These are phyloP conservation scores for Calyptommatus sinebrachiatus DNA, from an alignment of 2,113 vertebrate genomes.

Conservation along the genomic window DNA sequence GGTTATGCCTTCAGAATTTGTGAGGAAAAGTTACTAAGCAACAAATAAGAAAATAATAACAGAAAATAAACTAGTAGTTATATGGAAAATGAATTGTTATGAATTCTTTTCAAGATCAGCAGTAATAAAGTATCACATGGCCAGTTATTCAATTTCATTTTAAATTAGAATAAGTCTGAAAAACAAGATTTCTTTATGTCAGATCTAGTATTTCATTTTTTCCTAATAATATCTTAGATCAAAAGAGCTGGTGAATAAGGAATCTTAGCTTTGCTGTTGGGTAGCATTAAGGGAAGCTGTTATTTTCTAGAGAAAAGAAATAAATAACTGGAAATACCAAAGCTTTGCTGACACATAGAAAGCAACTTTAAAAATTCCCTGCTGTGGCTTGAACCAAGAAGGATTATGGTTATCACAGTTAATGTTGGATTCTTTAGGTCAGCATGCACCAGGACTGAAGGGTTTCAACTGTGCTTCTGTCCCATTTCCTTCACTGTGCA, in stretches of 20 bases:
- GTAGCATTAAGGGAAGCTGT: not conserved
- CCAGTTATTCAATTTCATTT: constrained; percentile 4
- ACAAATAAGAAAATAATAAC: not conserved
- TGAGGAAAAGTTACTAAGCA: not conserved
- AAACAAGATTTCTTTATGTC: not conserved
- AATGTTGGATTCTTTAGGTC: too few relatives aligned
- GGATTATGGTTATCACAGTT: too few relatives aligned
- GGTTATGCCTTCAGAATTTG: not conserved
- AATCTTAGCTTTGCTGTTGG: not conserved
- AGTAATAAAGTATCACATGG: not conserved
- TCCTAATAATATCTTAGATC: not conserved
- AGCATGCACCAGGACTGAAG: too few relatives aligned
- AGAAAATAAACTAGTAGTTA: not conserved
- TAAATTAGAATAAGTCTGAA: not conserved
- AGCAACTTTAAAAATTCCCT: too few relatives aligned
- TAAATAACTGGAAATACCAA: too few relatives aligned
- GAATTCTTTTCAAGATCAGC: not conserved
- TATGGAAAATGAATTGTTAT: not conserved
- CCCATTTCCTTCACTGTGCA: too few relatives aligned
- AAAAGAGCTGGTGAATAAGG: not conserved
- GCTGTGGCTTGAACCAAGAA: too few relatives aligned
- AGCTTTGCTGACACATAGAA: too few relatives aligned
- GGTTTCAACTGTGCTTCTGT: too few relatives aligned
- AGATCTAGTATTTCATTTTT: not conserved
- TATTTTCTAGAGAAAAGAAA: too few relatives aligned